Percentiles rank a stretch among this genome's conserved stretches.
phyloP scores from a whole-genome alignment of 2,888 invertebrate genomes.

The Myopa testacea region DNA sequence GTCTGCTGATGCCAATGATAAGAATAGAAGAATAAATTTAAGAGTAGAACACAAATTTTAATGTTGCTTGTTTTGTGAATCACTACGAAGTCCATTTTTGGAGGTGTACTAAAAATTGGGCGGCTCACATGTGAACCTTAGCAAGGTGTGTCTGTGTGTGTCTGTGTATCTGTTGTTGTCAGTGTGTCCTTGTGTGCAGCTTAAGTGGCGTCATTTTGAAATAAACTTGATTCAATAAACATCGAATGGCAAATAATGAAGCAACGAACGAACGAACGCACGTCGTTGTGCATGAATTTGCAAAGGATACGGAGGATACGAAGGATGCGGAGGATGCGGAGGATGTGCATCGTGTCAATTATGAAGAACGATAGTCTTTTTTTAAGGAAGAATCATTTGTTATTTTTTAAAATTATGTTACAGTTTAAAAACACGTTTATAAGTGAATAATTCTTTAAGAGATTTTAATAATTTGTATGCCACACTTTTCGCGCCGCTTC shows the following conservation, averaged over 20 bases:
- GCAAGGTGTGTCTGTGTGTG: not conserved
- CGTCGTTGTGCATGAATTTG: not conserved
- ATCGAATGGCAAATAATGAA: conserved; percentile 36
- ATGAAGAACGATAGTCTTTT: not conserved
- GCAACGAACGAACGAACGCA: conserved; percentile 9
- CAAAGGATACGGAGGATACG: not conserved
- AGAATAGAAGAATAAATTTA: too few species aligned
- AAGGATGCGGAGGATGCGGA: not conserved
- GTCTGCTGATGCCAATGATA: too few species aligned
- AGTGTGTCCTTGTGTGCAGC: conserved; percentile 32
- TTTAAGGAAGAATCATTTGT: too few species aligned
- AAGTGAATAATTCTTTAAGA: too few species aligned
- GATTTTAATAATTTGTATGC: too few species aligned
- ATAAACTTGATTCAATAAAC: conserved; percentile 69
- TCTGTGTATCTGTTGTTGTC: not conserved
- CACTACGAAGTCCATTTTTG: not conserved
- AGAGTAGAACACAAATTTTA: too few species aligned
- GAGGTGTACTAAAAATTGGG: not conserved
- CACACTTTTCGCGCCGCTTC: too few species aligned
- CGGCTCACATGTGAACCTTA: not conserved
- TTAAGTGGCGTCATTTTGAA: conserved; percentile 69
- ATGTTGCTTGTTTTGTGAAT: not conserved
- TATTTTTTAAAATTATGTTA: too few species aligned
- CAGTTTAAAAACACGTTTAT: too few species aligned
- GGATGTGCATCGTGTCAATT: conserved; percentile 10